Evolutionary conservation across 2,797 vertebrate species (phyloP).

Genomic region (Buphagus erythrorhynchus): DNA sequence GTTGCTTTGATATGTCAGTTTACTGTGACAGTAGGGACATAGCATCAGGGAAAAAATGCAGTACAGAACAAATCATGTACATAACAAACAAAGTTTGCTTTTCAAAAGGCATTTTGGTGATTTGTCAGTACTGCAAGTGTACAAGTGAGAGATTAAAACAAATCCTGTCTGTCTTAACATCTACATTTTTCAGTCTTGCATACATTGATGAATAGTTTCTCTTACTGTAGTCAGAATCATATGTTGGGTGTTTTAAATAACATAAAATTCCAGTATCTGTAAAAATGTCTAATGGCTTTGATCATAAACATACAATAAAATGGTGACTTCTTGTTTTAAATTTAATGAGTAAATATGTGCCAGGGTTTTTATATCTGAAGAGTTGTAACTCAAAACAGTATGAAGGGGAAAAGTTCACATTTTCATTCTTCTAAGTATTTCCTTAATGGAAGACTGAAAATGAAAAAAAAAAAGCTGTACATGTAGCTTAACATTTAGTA

Average conservation of each 20-base stretch:
- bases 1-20: not conserved
- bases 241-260: not conserved
- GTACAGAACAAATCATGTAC: not conserved
- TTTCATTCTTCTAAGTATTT: not conserved
- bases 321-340: not conserved
- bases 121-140: not conserved
- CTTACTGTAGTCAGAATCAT: not conserved
- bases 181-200: not conserved
- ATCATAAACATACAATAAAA: not conserved
- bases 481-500: not conserved
- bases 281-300: not conserved
- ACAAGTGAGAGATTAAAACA: not conserved
- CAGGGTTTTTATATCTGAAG: not conserved
- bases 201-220: not conserved
- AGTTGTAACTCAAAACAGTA: not conserved
- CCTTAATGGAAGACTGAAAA: not conserved
- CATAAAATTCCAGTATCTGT: not conserved
- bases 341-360: not conserved
- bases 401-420: not conserved
- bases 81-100: not conserved
- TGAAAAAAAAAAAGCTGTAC: not conserved
- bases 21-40: not conserved
- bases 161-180: not conserved
- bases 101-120: not conserved
- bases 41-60: not conserved